These are phyloP conservation scores for Lycocerus yunnanus DNA, from an alignment of 2,888 invertebrate species.

Conservation along the genomic window DNA sequence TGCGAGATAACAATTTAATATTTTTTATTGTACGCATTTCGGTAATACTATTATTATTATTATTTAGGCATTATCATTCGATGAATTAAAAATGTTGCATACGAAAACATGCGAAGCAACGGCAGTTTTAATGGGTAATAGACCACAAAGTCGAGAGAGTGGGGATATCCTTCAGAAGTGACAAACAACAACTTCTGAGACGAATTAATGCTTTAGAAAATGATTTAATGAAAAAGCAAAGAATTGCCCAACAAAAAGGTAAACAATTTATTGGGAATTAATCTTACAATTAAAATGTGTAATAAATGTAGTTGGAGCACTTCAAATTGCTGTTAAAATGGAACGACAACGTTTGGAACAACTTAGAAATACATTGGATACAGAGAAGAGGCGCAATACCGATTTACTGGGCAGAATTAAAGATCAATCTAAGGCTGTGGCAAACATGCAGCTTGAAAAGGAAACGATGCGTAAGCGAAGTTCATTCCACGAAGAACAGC, in stretches of 20 bases:
- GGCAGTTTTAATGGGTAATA: slow-evolving; percentile 54
- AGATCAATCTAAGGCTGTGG: slow-evolving; percentile 35
- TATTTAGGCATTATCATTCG: slow-evolving; percentile 56
- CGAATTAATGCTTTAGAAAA: slow-evolving; percentile 52
- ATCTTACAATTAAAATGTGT: background rate
- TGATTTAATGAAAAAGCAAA: slow-evolving; percentile 58
- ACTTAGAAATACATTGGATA: slow-evolving; percentile 33
- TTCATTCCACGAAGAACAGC: slow-evolving; percentile 35
- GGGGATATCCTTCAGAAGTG: background rate
- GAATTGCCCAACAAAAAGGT: slow-evolving; percentile 59
- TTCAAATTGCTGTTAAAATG: slow-evolving; percentile 36
- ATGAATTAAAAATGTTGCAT: slow-evolving; percentile 62
- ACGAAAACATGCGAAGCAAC: slow-evolving; percentile 59
- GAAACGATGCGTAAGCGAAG: slow-evolving; percentile 37
- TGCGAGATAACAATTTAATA: background rate
- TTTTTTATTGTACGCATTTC: background rate
- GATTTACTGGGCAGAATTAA: slow-evolving; percentile 35
- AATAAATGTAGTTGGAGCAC: slow-evolving; percentile 32
- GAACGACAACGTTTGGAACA: slow-evolving; percentile 38
- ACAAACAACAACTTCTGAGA: slow-evolving; percentile 44
- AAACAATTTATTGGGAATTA: slow-evolving; percentile 28
- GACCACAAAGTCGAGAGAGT: slow-evolving; percentile 32
- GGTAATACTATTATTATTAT: background rate
- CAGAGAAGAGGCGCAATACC: slow-evolving; percentile 37
- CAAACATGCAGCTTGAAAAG: slow-evolving; percentile 38